Evolutionary conservation across 2,888 invertebrate species (phyloP), one percentile per base, ranked within the genome.

Genomic region (Macrosoma leucophasiata): DNA sequence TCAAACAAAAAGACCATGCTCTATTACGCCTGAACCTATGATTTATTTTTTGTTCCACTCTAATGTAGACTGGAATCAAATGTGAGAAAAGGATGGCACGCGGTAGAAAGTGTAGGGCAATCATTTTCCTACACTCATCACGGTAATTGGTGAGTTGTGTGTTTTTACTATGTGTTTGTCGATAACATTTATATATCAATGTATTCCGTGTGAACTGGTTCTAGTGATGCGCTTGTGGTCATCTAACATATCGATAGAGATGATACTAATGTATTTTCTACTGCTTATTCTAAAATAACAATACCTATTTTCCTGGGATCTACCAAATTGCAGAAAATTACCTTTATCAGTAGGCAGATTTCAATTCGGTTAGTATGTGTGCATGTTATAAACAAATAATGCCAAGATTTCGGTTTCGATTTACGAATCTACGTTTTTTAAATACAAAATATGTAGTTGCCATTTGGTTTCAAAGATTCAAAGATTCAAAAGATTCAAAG

Each of bases 61-160:
- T 26, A 41, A 39, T 15, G 27, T 34, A 27, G 26, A 33, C 33
- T 24, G 41, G 36, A 38, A 32, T 37, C 28, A 17, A 30, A 35
- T 36, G 40, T 34, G 28, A 41, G 49, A 64, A 46, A 42, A 49
- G 41, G 62, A 66, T 18, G 35, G 33, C 35, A 58, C 34, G 48
- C 53, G 58, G 62, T 54, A 65, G 55, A 42, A 36, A 37, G n/a
- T n/a, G n/a, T n/a, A 48, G 37, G 41, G 56, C 44, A 58, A 58
- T 62, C 61, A 68, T 68, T 66, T 67, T 55, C 61, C 46, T 38
- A 50, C 56, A 56, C 53, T 55, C 56, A 65, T 63, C 58, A 58
- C 49, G 41, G 56, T 69, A 66, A 70, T 69, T 65, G 62, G 55
- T 62, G 48, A 41, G 44, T 44, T 44, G 49, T 48, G 35, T 56